Percentiles rank a stretch among this genome's conserved stretches.
These are phyloP conservation scores for Plutella xylostella DNA, from an alignment of 2,888 invertebrate species.

Conservation along the genomic window DNA sequence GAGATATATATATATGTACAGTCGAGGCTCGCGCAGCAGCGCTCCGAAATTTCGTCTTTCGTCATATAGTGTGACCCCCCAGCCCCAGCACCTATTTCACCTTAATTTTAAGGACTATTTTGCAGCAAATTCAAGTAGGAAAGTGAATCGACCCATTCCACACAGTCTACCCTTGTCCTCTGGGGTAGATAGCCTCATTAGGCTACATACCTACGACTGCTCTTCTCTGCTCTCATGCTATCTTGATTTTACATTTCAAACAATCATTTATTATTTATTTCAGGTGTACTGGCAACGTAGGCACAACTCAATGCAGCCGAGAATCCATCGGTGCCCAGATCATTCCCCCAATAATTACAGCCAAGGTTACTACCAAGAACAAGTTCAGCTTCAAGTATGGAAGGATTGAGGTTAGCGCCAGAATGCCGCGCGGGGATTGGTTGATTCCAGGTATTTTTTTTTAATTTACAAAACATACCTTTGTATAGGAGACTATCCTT, in stretches of 20 bases:
- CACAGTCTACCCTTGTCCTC: background rate
- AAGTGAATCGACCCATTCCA: background rate
- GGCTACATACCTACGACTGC: no score
- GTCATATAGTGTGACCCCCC: no score
- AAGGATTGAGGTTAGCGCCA: conserved; percentile 76
- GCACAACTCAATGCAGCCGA: conserved; percentile 53
- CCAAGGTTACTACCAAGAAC: conserved; percentile 73
- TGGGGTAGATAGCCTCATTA: no score
- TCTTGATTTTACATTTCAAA: background rate
- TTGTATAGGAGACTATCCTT: background rate
- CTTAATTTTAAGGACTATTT: no score
- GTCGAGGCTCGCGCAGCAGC: no score
- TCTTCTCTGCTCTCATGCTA: background rate
- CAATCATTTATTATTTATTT: background rate
- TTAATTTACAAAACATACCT: background rate
- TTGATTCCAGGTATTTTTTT: conserved; percentile 74
- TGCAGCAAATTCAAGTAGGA: no score
- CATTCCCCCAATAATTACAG: conserved; percentile 77
- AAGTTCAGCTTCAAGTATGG: conserved; percentile 79
- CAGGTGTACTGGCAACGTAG: conserved; percentile 64
- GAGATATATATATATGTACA: background rate
- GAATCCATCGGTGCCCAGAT: conserved; percentile 65
- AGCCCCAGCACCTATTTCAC: no score
- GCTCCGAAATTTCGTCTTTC: no score
- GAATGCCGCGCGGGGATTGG: conserved; percentile 83